A percentile compares a stretch with the other conserved stretches of the same genome.
Evolutionary conservation across 2,888 invertebrate genomes (phyloP).

Genomic region (Meteorus cinctellus): DNA sequence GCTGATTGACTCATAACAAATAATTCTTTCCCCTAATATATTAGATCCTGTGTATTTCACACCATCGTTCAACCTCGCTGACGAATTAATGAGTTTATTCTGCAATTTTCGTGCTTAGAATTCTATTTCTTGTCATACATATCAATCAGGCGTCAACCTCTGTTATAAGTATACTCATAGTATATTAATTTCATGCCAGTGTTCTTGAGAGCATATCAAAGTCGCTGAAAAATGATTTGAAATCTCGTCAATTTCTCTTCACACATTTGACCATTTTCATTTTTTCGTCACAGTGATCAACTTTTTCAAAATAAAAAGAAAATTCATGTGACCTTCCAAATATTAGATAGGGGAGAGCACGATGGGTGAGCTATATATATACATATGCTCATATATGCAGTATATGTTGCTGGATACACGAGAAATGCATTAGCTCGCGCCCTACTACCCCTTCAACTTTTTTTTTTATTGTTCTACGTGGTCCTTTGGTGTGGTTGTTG

Average conservation of each 20-base stretch:
- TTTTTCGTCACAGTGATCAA: too few relatives aligned
- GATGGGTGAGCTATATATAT: conserved; percentile 42
- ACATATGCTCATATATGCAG: not conserved
- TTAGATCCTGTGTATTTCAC: not conserved
- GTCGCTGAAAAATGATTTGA: too few relatives aligned
- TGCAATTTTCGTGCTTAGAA: conserved; percentile 23
- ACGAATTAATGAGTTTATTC: not conserved
- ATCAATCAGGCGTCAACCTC: too few relatives aligned
- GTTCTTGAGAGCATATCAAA: too few relatives aligned
- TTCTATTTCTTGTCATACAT: conserved; percentile 47
- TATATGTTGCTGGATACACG: conserved; percentile 56
- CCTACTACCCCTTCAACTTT: conserved; percentile 60
- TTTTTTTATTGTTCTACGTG: conserved; percentile 58
- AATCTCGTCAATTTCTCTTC: too few relatives aligned
- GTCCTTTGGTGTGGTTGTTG: conserved; percentile 29
- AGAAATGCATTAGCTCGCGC: conserved; percentile 67
- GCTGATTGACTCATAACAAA: too few relatives aligned
- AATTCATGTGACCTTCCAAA: conserved; percentile 57
- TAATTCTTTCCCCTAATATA: too few relatives aligned
- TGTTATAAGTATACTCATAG: too few relatives aligned
- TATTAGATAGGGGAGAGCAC: conserved; percentile 55
- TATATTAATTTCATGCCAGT: too few relatives aligned
- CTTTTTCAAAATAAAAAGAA: not conserved
- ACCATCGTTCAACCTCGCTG: not conserved
- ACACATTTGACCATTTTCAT: too few relatives aligned